Evolutionary conservation across 2,797 vertebrate species (phyloP).

Genomic region (Tarsius wallacei): DNA sequence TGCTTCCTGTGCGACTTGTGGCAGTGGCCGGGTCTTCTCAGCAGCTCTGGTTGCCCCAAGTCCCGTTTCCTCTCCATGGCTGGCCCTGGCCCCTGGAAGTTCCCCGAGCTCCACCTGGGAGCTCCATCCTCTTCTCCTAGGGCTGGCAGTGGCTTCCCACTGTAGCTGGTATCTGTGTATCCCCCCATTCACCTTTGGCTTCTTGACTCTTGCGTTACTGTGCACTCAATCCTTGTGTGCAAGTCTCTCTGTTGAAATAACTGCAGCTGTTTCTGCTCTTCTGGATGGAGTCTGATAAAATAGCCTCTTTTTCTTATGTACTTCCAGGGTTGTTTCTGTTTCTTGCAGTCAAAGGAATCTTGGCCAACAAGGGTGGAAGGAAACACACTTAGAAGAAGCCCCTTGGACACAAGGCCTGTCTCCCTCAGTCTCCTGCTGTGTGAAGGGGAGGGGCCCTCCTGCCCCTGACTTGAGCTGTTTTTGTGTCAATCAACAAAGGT

Average conservation of each 20-base stretch:
- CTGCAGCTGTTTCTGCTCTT: not conserved
- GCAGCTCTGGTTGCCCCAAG: not conserved
- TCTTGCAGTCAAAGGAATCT: not conserved
- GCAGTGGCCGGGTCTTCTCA: not conserved
- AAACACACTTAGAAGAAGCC: not conserved
- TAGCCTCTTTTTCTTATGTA: not conserved
- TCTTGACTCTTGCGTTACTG: not conserved
- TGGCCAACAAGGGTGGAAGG: not conserved
- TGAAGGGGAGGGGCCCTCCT: too few relatives aligned
- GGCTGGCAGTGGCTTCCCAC: not conserved
- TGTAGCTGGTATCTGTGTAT: not conserved
- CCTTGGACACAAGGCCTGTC: not conserved
- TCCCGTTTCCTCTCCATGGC: fast-evolving
- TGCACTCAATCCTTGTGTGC: not conserved
- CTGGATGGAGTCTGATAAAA: too few relatives aligned
- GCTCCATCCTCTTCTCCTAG: not conserved
- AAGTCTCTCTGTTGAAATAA: not conserved
- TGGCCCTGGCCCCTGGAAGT: not conserved
- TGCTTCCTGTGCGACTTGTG: not conserved
- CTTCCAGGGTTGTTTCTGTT: not conserved
- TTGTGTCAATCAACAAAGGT: too few relatives aligned
- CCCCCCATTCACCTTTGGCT: fast-evolving
- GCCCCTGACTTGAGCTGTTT: not conserved
- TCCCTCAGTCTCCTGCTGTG: not conserved
- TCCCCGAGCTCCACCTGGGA: not conserved